These are phyloP conservation scores for Xiphophorus couchianus DNA, from an alignment of 2,113 vertebrate species.

Conservation along the genomic window DNA sequence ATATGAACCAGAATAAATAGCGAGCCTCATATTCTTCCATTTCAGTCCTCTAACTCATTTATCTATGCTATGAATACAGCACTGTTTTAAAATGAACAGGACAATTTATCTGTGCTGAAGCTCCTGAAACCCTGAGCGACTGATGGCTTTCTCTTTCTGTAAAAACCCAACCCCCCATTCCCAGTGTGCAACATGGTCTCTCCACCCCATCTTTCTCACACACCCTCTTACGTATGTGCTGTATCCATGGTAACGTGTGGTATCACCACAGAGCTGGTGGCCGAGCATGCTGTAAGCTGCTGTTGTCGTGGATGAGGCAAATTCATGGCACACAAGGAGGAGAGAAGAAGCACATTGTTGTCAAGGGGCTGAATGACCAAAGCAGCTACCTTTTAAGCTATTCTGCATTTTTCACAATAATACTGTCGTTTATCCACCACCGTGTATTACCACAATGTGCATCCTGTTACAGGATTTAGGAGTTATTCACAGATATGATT, in stretches of 20 bases:
- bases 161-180: constrained; percentile 62
- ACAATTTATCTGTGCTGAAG: constrained; percentile 26
- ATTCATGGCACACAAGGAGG: constrained; percentile 42
- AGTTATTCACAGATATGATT: constrained; percentile 23
- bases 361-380: constrained; percentile 40
- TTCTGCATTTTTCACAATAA: constrained; percentile 18
- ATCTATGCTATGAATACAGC: constrained; percentile 14
- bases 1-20: constrained; percentile 27
- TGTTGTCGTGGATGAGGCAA: constrained; percentile 67
- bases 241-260: constrained; percentile 81
- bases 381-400: constrained; percentile 35
- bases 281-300: constrained; percentile 57
- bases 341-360: constrained; percentile 33
- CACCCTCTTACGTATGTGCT: constrained; percentile 66
- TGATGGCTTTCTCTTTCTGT: constrained; percentile 45
- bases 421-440: constrained; percentile 24
- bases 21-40: constrained; percentile 26
- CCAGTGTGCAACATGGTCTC: constrained; percentile 19
- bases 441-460: constrained; percentile 26
- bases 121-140: constrained; percentile 43
- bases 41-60: constrained; percentile 24
- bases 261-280: constrained; percentile 71
- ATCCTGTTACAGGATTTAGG: background rate
- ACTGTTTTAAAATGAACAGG: background rate
- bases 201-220: constrained; percentile 42